Evolutionary conservation across 1,140 invertebrate genomes (phyloP).

Genomic region (Drosophila arawakana): DNA sequence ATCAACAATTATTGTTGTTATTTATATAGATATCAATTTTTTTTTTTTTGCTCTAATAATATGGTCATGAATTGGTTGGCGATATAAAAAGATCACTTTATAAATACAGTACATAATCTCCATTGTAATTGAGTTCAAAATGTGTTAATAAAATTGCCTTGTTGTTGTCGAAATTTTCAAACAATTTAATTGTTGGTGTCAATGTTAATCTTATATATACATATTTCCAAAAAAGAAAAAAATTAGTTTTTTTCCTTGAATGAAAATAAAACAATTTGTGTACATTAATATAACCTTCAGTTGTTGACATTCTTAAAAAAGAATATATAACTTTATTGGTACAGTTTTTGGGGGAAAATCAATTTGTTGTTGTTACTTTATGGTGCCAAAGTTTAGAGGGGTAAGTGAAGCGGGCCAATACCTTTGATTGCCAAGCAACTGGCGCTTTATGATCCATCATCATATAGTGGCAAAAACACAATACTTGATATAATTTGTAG

Average conservation of each 20-base stretch:
- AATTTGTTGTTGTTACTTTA: constrained; percentile 1
- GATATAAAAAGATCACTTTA: constrained; percentile 26
- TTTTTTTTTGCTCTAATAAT: constrained; percentile 65
- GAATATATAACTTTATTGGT: constrained; percentile 21
- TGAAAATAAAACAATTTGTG: constrained; percentile 6
- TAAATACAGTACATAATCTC: constrained; percentile 13
- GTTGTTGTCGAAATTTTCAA: constrained; percentile 23
- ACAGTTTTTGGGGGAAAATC: constrained; percentile 8
- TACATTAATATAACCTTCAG: constrained; percentile 60
- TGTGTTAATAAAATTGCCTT: constrained; percentile 43
- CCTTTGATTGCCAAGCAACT: constrained; percentile 36
- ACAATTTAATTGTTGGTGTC: neutral
- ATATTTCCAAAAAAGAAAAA: no score
- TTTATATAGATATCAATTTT: neutral
- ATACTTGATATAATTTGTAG: constrained; percentile 37
- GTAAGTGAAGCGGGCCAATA: neutral
- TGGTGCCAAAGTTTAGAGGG: constrained; percentile 15
- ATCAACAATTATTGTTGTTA: constrained; percentile 25
- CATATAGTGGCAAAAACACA: neutral
- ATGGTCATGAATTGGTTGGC: constrained; percentile 57
- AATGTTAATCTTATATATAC: constrained; percentile 50
- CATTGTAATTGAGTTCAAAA: constrained; percentile 10
- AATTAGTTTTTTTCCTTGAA: neutral
- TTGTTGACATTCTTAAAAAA: constrained; percentile 14
- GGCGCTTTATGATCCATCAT: constrained; percentile 25